Base-by-base conservation (phyloP, 2,888 invertebrate genomes). In the Bursaphelenchus okinawaensis region DNA sequence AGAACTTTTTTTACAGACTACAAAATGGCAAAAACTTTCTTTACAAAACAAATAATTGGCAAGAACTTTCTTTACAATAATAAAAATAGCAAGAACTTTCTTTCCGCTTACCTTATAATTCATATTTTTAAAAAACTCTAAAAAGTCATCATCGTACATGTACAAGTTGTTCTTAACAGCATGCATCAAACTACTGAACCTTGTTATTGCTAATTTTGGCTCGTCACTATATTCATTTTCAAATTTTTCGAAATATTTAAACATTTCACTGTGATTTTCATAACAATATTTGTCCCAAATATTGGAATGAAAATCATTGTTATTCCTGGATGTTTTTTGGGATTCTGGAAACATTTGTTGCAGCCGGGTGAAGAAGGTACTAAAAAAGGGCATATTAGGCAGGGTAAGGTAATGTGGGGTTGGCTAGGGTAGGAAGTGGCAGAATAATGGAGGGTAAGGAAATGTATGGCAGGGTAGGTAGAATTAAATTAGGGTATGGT, bases 71-170 rank as follows among this genome's bases (percentile, higher is more conserved):
- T 40, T 40, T 40, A n/a, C n/a, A 52, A 20, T 52, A 23, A 52
- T 52, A n/a, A n/a, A n/a, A n/a, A n/a, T n/a, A n/a, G n/a, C n/a
- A n/a, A 9, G 40, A 7, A 8, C 20, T 9, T 19, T 52, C 8
- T 9, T 26, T 20, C 16, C 9, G 4, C 26, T 56, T 19, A 56
- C 56, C 4, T 56, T 23, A 12, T 56, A 12, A 12, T 3, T 23
- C 19, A 26, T 56, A 9, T 24, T 19, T 27, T 27, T 8, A 56
- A 56, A 56, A 26, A 56, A 56, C 19, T 56, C 16, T n/a, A 24
- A 24, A 24, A 56, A 56, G 24, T 56, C 56, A 8, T 56, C 56
- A 27, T 56, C 56, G 12, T 23, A 19, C 56, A 26, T 23, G 28
- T 23, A 56, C n/a, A 56, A 12, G n/a, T 56, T 26, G 6, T n/a